phyloP scores from a whole-genome alignment of 2,113 vertebrate genomes.

The Puffinus mauretanicus region DNA sequence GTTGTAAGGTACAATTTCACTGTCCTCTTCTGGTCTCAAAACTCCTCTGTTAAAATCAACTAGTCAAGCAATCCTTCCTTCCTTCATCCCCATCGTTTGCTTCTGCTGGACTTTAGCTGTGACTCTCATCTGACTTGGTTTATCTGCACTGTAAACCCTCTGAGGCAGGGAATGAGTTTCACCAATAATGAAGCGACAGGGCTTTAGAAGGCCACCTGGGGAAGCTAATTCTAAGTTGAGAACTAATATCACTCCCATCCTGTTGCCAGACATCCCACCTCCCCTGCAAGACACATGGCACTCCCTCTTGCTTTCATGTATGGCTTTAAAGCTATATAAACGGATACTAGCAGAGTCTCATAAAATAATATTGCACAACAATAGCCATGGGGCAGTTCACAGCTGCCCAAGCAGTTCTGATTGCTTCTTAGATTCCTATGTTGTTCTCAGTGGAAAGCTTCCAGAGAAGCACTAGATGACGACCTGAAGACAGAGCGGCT shows the following conservation, averaged over 20 bases:
- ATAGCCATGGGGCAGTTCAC: neutral
- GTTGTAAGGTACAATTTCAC: neutral
- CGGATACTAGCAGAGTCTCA: neutral
- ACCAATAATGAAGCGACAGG: neutral
- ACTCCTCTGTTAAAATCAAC: neutral
- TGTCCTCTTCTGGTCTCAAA: neutral
- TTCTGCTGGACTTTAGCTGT: neutral
- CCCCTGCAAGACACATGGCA: neutral
- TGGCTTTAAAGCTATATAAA: neutral
- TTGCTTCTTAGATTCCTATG: neutral
- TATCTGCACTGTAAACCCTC: neutral
- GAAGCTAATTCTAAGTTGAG: neutral
- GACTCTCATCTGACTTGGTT: neutral
- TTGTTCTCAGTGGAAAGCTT: neutral
- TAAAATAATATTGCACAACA: neutral
- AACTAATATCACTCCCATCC: neutral
- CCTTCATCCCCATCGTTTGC: neutral
- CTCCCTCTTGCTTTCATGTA: neutral
- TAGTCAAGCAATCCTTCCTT: neutral
- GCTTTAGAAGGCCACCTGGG: neutral
- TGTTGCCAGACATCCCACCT: neutral
- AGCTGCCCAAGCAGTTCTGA: neutral
- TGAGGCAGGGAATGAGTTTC: neutral
- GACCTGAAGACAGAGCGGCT: neutral
- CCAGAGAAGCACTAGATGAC: neutral